Evolutionary conservation across 2,113 vertebrate genomes (phyloP).

Genomic region (Numida meleagris): DNA sequence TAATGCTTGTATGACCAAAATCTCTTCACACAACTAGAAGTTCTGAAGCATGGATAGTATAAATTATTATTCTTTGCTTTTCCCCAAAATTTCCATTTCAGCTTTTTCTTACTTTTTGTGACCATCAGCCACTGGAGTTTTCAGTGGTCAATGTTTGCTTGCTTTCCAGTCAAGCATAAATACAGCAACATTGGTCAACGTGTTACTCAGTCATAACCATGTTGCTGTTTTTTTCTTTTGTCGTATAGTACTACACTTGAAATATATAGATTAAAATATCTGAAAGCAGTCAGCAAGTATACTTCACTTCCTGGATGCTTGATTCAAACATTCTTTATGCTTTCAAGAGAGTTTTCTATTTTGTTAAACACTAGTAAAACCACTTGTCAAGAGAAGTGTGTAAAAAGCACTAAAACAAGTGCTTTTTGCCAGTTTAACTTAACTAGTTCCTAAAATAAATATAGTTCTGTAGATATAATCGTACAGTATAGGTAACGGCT

Average conservation of each 20-base stretch:
- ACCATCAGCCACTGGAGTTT: background rate
- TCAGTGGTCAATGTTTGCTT: background rate
- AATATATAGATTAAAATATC: background rate
- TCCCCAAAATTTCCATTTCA: background rate
- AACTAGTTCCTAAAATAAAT: background rate
- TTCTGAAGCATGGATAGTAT: background rate
- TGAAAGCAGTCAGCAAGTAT: background rate
- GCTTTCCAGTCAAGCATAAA: background rate
- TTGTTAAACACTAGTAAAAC: background rate
- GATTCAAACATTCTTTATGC: background rate
- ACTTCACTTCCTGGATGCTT: background rate
- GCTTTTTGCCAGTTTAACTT: background rate
- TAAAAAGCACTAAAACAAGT: background rate
- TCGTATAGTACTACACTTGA: background rate
- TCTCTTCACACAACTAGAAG: background rate
- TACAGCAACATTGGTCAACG: background rate
- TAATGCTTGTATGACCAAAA: background rate
- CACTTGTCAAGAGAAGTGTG: background rate
- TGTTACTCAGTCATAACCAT: background rate
- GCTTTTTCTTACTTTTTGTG: background rate
- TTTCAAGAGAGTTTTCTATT: background rate
- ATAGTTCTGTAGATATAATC: background rate
- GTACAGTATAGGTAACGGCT: too few relatives aligned
- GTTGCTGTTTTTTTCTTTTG: background rate
- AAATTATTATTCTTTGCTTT: background rate